phyloP scores from a whole-genome alignment of 2,797 vertebrate species.

The Pseudotriccus pelzelni region DNA sequence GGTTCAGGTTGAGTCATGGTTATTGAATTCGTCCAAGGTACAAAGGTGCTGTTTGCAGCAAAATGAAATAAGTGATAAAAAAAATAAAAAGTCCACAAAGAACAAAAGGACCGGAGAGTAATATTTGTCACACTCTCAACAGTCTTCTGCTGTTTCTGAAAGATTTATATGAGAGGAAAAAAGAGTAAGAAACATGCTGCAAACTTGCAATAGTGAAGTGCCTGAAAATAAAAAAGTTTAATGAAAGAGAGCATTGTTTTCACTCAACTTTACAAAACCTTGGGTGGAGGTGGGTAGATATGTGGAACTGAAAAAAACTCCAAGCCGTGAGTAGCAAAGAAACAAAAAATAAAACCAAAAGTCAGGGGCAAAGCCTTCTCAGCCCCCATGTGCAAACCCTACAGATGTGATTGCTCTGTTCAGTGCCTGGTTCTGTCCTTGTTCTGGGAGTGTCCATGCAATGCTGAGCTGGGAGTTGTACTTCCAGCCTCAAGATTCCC shows the following conservation, averaged over 20 bases:
- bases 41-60: slow-evolving; percentile 24
- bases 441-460: fast-evolving
- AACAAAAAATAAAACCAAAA: neutral
- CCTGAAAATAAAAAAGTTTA: neutral
- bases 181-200: neutral
- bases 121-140: slow-evolving; percentile 3
- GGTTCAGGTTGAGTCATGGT: neutral
- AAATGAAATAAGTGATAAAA: slow-evolving; percentile 43
- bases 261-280: neutral
- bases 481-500: neutral
- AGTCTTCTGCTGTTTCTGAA: slow-evolving; percentile 44
- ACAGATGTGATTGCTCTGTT: fast-evolving
- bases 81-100: neutral
- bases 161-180: neutral
- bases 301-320: neutral
- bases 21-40: slow-evolving; percentile 43
- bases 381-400: neutral
- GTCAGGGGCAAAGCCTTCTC: neutral
- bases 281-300: neutral
- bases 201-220: neutral
- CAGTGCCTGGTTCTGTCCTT: neutral
- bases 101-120: slow-evolving; percentile 30
- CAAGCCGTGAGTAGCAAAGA: neutral
- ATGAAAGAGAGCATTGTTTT: neutral
- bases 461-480: fast-evolving